Evolutionary conservation across 2,888 invertebrate species (phyloP), one percentile per base, ranked within the genome.

Genomic region (Pandemis heparana): DNA sequence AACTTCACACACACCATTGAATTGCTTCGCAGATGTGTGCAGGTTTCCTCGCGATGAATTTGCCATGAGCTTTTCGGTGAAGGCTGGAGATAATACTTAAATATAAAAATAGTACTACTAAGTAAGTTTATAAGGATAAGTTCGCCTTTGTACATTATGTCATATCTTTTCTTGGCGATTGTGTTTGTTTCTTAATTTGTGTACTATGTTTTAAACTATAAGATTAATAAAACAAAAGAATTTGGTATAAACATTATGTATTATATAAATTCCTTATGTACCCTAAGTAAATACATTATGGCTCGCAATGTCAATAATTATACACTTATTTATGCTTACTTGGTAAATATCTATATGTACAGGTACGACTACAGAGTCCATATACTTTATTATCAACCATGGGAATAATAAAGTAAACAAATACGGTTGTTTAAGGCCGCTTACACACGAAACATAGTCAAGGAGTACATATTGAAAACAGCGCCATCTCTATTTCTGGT

Each of bases 221-320:
- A 32, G 2, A 23, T 23, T 46, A 72, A 23, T 63, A 46, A 68
- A 69, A 69, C 53, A 16, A 69, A 38, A 12, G 53, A 39, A 68
- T 16, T 63, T 69, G 68, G 73, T 73, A 69, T 73, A 73, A 73
- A 73, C 39, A 59, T 63, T 73, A 73, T 73, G 68, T 74, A 65
- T 74, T 74, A 53, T 74, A 70, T 74, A 74, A 74, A 74, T 77
- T 79, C 80, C 82, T 77, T 80, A 76, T 77, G 43, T 43, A 43
- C 43, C 79, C 70, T 78, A 82, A 74, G 74, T 81, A 81, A 80
- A 82, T 81, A 80, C 78, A 78, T 78, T 81, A 87, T 84, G 85
- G 85, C 86, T 83, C 79, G 79, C 80, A 80, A 79, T 79, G 71
- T 77, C 79, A 77, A 75, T 70, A 56, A 23, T 67, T 63, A 62